Conservation (phyloP, 2,113 vertebrate species). For the Scolopax mira region DNA sequence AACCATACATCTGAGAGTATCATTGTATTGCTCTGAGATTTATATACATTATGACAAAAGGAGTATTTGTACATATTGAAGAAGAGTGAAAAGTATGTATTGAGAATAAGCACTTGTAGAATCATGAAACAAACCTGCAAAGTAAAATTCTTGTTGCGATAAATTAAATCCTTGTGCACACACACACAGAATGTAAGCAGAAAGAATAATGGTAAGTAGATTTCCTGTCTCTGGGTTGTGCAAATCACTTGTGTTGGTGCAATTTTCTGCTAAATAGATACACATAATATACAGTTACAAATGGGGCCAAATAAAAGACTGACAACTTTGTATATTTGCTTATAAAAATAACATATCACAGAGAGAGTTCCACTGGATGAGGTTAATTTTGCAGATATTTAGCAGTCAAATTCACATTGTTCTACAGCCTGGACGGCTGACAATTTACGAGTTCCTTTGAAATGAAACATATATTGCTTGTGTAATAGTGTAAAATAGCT, state of each 20-base stretch:
- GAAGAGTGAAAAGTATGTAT: background rate
- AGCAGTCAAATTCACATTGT: background rate
- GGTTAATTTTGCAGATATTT: background rate
- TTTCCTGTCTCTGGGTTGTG: background rate
- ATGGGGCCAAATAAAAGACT: background rate
- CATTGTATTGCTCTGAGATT: background rate
- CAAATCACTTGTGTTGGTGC: background rate
- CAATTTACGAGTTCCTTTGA: background rate
- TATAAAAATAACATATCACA: background rate
- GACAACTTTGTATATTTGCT: background rate
- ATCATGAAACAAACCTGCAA: background rate
- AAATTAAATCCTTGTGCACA: background rate
- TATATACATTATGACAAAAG: background rate
- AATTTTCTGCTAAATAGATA: background rate
- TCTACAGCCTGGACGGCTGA: background rate
- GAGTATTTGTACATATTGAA: background rate
- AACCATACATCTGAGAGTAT: background rate
- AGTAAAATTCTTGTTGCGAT: background rate
- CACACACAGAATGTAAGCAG: background rate
- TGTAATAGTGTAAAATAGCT: background rate
- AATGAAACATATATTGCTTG: background rate
- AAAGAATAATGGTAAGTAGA: background rate
- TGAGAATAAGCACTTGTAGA: background rate
- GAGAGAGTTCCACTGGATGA: background rate
- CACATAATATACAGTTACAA: background rate